Conservation (phyloP, 35 echinoderm and acorn worm genomes). For the Amphiura filiformis region DNA sequence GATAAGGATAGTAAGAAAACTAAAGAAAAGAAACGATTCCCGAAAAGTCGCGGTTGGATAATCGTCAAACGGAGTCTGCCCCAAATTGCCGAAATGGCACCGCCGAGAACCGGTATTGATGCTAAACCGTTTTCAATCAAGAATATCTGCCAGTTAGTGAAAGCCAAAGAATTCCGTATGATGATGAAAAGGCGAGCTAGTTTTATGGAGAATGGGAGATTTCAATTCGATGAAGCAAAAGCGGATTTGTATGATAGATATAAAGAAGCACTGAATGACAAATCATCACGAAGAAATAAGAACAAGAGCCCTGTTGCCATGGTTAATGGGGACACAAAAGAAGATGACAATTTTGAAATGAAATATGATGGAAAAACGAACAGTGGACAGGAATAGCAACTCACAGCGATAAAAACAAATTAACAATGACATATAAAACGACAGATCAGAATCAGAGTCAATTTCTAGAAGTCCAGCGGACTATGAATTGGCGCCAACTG, state of each 20-base stretch:
- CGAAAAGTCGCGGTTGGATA: constrained; percentile 61
- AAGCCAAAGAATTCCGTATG: constrained; percentile 77
- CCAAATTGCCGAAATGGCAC: constrained; percentile 71
- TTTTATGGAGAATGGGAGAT: constrained; percentile 90
- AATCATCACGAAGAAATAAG: neutral
- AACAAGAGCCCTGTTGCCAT: too few species aligned
- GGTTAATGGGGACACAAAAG: too few species aligned
- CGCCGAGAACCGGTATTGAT: constrained; percentile 64
- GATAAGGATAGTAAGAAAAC: neutral
- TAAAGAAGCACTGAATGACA: neutral
- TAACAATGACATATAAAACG: too few species aligned
- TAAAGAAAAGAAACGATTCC: neutral
- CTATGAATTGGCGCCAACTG: too few species aligned
- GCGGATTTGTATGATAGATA: constrained; percentile 77
- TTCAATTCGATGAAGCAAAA: constrained; percentile 89
- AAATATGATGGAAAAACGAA: too few species aligned
- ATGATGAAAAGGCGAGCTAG: constrained; percentile 73
- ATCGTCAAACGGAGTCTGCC: constrained; percentile 48
- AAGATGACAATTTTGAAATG: too few species aligned
- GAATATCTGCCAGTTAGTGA: constrained; percentile 70
- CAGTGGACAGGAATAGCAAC: too few species aligned
- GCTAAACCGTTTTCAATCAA: constrained; percentile 51
- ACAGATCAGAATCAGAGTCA: too few species aligned
- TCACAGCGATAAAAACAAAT: too few species aligned
- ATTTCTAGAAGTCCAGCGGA: too few species aligned